Base-by-base conservation (phyloP, 2,797 vertebrate genomes). In the Naso thynnoides region DNA sequence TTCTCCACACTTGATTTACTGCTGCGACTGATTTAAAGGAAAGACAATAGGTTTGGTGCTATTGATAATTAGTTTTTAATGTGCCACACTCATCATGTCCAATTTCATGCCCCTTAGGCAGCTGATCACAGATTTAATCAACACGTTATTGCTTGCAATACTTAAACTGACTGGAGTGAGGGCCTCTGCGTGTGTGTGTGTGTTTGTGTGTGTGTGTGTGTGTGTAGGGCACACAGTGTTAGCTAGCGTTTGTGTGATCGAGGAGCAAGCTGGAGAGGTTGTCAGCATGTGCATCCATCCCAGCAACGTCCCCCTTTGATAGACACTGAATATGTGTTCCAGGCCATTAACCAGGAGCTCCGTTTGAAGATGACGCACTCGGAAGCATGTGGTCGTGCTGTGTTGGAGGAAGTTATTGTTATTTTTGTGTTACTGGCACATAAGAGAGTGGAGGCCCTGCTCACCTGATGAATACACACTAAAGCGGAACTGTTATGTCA, bases 31-130 rank as follows among this genome's bases (percentile, higher is more conserved):
- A 33, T 89, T 86, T 84, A 85, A 88, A 86, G 85, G 86, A 88
- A 89, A 92, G 88, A 91, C 91, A 91, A 91, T 89, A 85, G 88
- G 81, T 89, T 87, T 64, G 77, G 84, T 88, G 87, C 84, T 89
- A 92, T 91, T 92, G 92, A 91, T 93, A 91, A 93, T 94, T 92
- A 89, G 86, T 89, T 92, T 94, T 93, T 95, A 94, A 95, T 94
- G 92, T 89, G 86, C 91, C 90, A 86, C 90, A 94, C 90, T 93
- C 91, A 93, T 95, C 91, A 91, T 93, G 91, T 93, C 91, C 92
- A 93, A 94, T 94, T 94, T 92, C 91, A 94, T 92, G 92, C 84
- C 89, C 91, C 90, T 91, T 89, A 86, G 86, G 90, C 87, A 86
- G 88, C 87, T 91, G 89, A 93, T 94, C 90, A 81, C 80, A 89